Percentiles rank a stretch among this genome's conserved stretches.
Evolutionary conservation across 2,888 invertebrate species (phyloP).

Genomic region (Pemphredon lugubris): DNA sequence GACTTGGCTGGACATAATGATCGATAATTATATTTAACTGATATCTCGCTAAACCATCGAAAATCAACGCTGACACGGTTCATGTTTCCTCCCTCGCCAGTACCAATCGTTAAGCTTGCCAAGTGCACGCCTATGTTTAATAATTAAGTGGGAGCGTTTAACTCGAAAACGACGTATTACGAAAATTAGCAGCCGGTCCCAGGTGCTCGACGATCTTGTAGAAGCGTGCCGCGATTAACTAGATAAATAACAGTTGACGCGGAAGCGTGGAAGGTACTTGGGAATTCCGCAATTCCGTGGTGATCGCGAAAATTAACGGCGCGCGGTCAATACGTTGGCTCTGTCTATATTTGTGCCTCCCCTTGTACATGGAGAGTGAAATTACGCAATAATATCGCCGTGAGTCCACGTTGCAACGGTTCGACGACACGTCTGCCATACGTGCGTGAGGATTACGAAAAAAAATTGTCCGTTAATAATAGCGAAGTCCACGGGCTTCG

Average conservation of each 20-base stretch:
- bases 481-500: too few relatives aligned
- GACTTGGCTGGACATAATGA: constrained; percentile 53
- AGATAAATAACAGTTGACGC: constrained; percentile 56
- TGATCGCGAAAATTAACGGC: constrained; percentile 49
- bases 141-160: constrained; percentile 43
- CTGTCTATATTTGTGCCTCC: too few relatives aligned
- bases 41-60: constrained; percentile 44
- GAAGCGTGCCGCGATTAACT: constrained; percentile 41
- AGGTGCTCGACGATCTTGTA: constrained; percentile 20
- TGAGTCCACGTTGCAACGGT: too few relatives aligned
- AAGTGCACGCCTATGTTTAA: constrained; percentile 30
- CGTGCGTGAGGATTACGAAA: too few relatives aligned
- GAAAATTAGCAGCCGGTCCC: constrained; percentile 30
- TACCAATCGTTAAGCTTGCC: constrained; percentile 28
- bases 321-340: constrained; percentile 39
- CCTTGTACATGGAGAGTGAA: too few relatives aligned
- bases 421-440: too few relatives aligned
- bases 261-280: constrained; percentile 39
- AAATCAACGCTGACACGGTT: constrained; percentile 50
- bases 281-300: too few relatives aligned
- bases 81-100: constrained; percentile 46
- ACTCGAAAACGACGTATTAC: constrained; percentile 34
- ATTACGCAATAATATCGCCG: too few relatives aligned
- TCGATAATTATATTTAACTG: constrained; percentile 55
- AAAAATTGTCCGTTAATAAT: too few relatives aligned